Conservation (phyloP, 2,113 vertebrate genomes). For the Steatornis caripensis region DNA sequence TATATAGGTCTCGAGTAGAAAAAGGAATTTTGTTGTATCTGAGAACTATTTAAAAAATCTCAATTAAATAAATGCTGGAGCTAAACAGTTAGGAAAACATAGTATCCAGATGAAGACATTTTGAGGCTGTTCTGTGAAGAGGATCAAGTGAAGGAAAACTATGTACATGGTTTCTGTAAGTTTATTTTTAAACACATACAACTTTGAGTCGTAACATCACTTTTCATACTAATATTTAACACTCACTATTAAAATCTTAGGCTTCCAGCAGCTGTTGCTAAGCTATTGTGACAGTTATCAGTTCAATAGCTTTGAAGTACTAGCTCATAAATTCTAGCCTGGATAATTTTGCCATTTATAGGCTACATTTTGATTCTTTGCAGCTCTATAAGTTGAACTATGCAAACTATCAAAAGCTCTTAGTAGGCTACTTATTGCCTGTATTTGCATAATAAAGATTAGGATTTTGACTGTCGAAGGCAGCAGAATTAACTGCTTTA, state of each 20-base stretch:
- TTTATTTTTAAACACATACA: neutral
- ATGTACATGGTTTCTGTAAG: neutral
- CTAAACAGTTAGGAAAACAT: neutral
- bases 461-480: neutral
- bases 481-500: neutral
- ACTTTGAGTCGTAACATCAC: neutral
- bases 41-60: neutral
- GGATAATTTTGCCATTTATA: neutral
- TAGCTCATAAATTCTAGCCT: neutral
- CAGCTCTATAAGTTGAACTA: neutral
- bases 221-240: neutral
- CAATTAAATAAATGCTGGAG: neutral
- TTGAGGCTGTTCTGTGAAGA: neutral
- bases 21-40: neutral
- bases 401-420: neutral
- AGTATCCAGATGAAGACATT: neutral
- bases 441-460: neutral
- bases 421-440: neutral
- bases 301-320: neutral
- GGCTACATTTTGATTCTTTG: neutral
- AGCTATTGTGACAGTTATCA: neutral
- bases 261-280: neutral
- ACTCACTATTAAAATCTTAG: neutral
- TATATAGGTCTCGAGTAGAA: neutral
- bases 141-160: neutral